Evolutionary conservation across 2,113 vertebrate genomes (phyloP).

Genomic region (Perca schrenkii): DNA sequence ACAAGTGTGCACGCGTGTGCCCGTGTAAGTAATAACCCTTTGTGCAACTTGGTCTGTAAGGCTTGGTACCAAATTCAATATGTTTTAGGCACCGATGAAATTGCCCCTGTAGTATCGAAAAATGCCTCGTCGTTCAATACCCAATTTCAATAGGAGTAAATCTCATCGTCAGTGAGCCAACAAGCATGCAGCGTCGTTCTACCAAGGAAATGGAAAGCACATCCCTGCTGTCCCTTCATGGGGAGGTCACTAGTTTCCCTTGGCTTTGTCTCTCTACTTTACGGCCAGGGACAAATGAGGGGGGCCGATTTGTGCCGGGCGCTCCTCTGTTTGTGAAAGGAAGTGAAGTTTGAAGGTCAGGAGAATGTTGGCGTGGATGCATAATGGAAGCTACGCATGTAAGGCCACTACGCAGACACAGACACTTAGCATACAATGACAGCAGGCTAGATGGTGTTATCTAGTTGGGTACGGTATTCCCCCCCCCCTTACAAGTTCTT

Average conservation of each 20-base stretch:
- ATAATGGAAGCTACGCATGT: conserved; percentile 59
- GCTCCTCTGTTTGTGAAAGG: conserved; percentile 73
- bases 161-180: no score
- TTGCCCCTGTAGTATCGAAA: no score
- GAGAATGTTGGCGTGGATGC: conserved; percentile 58
- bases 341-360: conserved; percentile 78
- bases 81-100: no score
- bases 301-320: conserved; percentile 32
- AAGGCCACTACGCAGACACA: conserved; percentile 24
- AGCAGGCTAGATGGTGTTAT: conserved; percentile 40
- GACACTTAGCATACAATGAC: conserved; percentile 27
- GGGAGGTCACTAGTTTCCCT: conserved; percentile 67
- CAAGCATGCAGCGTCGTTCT: no score
- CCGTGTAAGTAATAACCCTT: background rate
- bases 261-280: conserved; percentile 47
- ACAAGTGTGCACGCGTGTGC: background rate
- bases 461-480: conserved; percentile 1
- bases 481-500: background rate
- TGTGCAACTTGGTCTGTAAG: background rate
- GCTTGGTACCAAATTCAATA: no score
- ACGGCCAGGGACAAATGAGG: conserved; percentile 49
- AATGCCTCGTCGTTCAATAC: no score
- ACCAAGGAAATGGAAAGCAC: conserved; percentile 14
- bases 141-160: no score
- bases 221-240: conserved; percentile 39